phyloP scores from a whole-genome alignment of 2,113 vertebrate species.

The Scortum barcoo region DNA sequence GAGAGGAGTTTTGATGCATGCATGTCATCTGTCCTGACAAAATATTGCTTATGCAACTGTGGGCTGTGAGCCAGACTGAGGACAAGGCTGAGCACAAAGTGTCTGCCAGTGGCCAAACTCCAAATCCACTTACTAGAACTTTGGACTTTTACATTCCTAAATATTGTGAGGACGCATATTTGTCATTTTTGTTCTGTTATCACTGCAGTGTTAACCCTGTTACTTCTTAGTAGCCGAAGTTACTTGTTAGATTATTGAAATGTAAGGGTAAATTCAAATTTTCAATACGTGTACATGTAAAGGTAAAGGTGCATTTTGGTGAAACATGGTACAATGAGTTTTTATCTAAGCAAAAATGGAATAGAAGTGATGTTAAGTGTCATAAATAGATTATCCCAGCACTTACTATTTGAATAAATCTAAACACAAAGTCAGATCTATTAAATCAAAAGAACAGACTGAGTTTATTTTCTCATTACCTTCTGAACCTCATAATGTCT shows the following conservation, averaged over 20 bases:
- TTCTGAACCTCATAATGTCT: too few relatives aligned
- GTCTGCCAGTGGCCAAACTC: conserved; percentile 14
- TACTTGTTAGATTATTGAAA: background rate
- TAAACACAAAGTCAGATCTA: background rate
- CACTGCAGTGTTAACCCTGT: background rate
- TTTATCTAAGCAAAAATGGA: background rate
- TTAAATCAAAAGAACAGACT: background rate
- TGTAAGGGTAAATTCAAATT: background rate
- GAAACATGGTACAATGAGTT: background rate
- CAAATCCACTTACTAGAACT: background rate
- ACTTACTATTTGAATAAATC: background rate
- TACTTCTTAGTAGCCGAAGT: too few relatives aligned
- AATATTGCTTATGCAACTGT: conserved; percentile 67
- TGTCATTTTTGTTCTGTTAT: background rate
- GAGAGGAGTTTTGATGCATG: conserved; percentile 30
- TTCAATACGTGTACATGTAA: background rate
- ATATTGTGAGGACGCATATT: background rate
- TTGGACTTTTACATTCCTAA: background rate
- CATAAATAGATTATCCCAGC: background rate
- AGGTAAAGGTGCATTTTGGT: background rate
- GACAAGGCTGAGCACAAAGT: conserved; percentile 42
- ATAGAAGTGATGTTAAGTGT: background rate
- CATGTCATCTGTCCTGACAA: conserved; percentile 49
- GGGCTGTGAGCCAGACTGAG: conserved; percentile 57
- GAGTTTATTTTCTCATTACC: too few relatives aligned